These are phyloP conservation scores for Etheostoma perlongum DNA, from an alignment of 2,797 vertebrate genomes.

Conservation along the genomic window DNA sequence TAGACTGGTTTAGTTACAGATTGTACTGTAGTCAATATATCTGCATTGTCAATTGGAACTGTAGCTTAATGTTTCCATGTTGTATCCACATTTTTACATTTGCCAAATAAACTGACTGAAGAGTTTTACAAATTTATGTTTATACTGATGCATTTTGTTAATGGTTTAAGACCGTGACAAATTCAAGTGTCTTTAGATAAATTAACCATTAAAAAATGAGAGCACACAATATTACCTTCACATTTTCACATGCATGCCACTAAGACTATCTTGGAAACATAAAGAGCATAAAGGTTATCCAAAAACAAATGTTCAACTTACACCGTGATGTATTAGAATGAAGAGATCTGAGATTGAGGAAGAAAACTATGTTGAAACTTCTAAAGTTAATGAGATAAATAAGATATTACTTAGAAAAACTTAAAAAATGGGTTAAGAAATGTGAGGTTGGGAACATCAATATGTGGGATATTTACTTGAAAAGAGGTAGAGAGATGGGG, in stretches of 20 bases:
- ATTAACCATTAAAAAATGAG: background rate
- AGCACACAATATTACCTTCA: background rate
- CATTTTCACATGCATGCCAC: background rate
- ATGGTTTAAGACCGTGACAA: background rate
- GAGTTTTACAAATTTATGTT: background rate
- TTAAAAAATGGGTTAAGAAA: background rate
- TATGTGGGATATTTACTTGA: constrained; percentile 7
- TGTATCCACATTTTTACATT: background rate
- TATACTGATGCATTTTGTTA: background rate
- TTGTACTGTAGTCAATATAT: background rate
- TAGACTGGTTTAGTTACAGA: background rate
- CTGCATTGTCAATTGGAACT: background rate
- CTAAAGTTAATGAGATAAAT: background rate
- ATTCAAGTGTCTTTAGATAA: background rate
- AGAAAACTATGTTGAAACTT: background rate
- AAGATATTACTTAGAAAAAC: background rate
- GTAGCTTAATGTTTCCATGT: background rate
- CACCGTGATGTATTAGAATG: background rate
- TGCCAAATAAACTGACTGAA: background rate
- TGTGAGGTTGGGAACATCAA: background rate
- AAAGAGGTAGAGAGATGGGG: background rate
- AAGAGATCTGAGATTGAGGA: background rate
- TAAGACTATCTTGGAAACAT: background rate
- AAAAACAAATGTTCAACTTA: background rate
- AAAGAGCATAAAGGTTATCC: background rate